Conservation (phyloP, 2,797 vertebrate genomes). For the Bovichtus variegatus region DNA sequence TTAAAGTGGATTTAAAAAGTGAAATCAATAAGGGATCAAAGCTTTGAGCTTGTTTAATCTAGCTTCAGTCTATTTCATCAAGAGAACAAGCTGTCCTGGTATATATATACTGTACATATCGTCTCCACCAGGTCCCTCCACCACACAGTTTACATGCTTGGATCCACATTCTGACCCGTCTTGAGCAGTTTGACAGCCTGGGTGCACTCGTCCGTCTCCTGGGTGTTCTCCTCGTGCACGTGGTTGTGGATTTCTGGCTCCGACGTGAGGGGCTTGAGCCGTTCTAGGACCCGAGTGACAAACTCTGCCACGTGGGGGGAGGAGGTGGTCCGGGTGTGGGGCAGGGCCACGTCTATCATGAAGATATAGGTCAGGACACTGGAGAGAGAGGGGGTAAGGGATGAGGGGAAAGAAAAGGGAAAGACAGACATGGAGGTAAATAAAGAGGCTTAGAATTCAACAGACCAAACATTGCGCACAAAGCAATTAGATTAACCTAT, state of each 20-base stretch:
- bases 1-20: constrained; percentile 49
- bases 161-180: constrained; percentile 86
- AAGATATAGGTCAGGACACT: constrained; percentile 99
- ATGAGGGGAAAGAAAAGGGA: not conserved
- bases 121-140: constrained; percentile 19
- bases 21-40: constrained; percentile 46
- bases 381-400: constrained; percentile 39
- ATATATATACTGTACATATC: not conserved
- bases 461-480: constrained; percentile 18
- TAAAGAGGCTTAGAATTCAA: constrained; percentile 18
- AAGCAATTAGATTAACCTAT: constrained; percentile 50
- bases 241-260: constrained; percentile 98
- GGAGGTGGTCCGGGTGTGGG: constrained; percentile 91
- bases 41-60: constrained; percentile 39
- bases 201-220: constrained; percentile 93
- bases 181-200: constrained; percentile 98
- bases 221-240: constrained; percentile 93
- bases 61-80: constrained; percentile 35
- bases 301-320: constrained; percentile 95
- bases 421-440: constrained; percentile 10
- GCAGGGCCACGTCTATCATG: constrained; percentile 97
- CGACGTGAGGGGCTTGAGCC: constrained; percentile 92
- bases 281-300: constrained; percentile 89
- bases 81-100: constrained; percentile 14
- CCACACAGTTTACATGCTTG: constrained; percentile 41